phyloP scores from a whole-genome alignment of 2,888 invertebrate genomes.

The Cylloceria caligata region DNA sequence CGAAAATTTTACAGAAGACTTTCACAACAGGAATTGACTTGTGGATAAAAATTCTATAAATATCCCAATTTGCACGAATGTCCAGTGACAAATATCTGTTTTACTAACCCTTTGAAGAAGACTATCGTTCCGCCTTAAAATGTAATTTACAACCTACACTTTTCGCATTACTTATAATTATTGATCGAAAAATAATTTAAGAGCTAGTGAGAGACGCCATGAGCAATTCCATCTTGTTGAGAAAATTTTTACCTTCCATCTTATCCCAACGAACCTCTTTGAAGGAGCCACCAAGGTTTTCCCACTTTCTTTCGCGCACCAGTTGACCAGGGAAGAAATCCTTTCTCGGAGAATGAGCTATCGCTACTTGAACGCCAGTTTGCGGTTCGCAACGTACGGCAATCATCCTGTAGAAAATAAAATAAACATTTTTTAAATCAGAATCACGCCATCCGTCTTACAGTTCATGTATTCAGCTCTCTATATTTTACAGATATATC shows the following conservation, averaged over 20 bases:
- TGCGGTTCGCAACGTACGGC: conserved; percentile 96
- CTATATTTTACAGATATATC: not conserved
- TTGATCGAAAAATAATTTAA: conserved; percentile 82
- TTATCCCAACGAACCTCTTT: conserved; percentile 96
- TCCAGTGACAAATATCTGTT: not conserved
- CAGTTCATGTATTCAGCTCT: too few species aligned
- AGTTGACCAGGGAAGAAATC: conserved; percentile 95
- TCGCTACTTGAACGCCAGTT: conserved; percentile 94
- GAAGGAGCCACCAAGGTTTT: conserved; percentile 96
- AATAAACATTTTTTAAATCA: too few species aligned
- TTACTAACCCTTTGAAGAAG: not conserved
- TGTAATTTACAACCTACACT: conserved; percentile 7
- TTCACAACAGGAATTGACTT: too few species aligned
- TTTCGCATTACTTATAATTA: too few species aligned
- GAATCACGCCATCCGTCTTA: too few species aligned
- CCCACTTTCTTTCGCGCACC: conserved; percentile 97
- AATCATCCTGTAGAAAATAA: conserved; percentile 88
- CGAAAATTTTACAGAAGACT: too few species aligned
- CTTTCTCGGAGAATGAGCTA: conserved; percentile 94
- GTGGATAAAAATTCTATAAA: too few species aligned
- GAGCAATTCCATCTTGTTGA: conserved; percentile 97
- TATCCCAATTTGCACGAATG: not conserved
- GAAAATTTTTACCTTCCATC: conserved; percentile 98
- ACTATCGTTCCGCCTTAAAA: conserved; percentile 1
- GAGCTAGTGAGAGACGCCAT: conserved; percentile 95